Base-by-base conservation (phyloP, 2,113 vertebrate species). In the Seriola aureovittata region DNA sequence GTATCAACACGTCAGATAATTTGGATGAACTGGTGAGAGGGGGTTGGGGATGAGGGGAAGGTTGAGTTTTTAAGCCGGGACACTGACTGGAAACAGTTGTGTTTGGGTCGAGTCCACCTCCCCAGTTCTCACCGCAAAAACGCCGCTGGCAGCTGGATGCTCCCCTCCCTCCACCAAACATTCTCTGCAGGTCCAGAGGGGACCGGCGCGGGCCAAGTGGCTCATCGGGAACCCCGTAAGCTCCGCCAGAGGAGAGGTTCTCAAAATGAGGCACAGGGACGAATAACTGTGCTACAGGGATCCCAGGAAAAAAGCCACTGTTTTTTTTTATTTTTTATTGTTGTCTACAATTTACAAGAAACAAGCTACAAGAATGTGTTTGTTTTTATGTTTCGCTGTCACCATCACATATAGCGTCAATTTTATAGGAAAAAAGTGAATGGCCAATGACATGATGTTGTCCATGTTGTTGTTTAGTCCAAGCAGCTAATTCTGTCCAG, bases 31-130 rank as follows among this genome's bases (percentile, higher is more conserved):
- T 64, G 60, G 44, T 62, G 42, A 64, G 59, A 50, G 14, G 40
- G 40, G 40, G 40, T 5, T 5, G 8, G 50, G 40, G 23, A 42
- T 1, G 48, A 2, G 19, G 25, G 11, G 8, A 76, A 63, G 21
- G 17, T 29, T 87, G 23, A 0, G 1, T 78, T 78, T 84, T 59
- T 80, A 32, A 21, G 59, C 50, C 46, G 60, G 72, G 40, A 75
- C 74, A 71, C 84, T 87, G 78, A 89, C 85, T 94, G 87, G 89
- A 94, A 91, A 81, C 78, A 65, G 85, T 87, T 86, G 65, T 85
- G 76, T 82, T 92, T 93, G 92, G 87, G 78, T 58, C 48, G n/a
- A 75, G 60, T 87, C 89, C 87, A 88, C 74, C 40, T 82, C 44
- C 71, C 42, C 76, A 68, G 58, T n/a, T 58, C 55, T 86, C 25